Evolutionary conservation across 2,113 vertebrate species (phyloP), one percentile per base, ranked within the genome.

Genomic region (Platichthys flesus): DNA sequence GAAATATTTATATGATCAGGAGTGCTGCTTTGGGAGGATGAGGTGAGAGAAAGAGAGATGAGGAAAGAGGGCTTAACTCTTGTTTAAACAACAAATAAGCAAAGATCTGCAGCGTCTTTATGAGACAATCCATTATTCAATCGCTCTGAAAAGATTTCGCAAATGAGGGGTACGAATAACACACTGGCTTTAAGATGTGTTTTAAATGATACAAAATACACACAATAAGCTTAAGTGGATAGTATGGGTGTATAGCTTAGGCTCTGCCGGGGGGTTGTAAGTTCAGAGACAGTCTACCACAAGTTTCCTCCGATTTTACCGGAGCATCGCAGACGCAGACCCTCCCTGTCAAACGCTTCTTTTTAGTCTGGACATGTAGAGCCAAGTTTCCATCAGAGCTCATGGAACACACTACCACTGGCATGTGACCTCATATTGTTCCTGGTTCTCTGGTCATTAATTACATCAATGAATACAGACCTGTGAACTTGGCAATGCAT

Each of bases 1-100:
- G 76, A 91, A 91, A 89, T 91, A 91, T 91, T 88, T 52, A 91
- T 89, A 6, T 71, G 60, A 59, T 45, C 56, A 70, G 77, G 76
- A 77, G 57, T 71, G 77, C 68, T 85, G 76, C 72, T 83, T 71
- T 86, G 71, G 7, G 74, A 86, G 68, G 74, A 72, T 0, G 35
- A 67, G 59, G 28, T 42, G 13, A 64, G 26, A 40, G 61, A 73
- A 79, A 40, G 42, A 59, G 37, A 74, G 69, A 55, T 9, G 52
- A 81, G 63, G 47, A 77, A 1, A 31, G 21, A 72, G 10, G 14
- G 42, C 71, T 18, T 49, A 76, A 80, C 21, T 37, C 20, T 12
- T 77, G 45, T 76, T 73, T 75, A 72, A 49, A 74, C 69, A 72
- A 78, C 61, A 77, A 59, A 37, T 57, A 73, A 59, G 13, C 31